Conservation (phyloP, 1,140 invertebrate species). For the Drepana arcuata region DNA sequence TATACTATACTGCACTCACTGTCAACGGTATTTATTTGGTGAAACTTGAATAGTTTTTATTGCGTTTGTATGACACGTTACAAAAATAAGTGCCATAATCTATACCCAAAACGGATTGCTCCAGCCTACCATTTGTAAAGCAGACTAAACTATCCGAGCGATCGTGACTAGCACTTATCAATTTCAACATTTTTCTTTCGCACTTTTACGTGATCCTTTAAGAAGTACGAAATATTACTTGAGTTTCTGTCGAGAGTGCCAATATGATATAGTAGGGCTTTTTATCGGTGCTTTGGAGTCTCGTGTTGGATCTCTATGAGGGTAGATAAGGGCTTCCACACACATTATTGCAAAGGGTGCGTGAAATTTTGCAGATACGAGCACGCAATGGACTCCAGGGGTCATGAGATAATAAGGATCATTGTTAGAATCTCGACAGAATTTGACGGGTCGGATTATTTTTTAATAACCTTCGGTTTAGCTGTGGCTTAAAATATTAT, state of each 20-base stretch:
- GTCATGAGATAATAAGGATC: constrained; percentile 45
- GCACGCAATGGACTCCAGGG: constrained; percentile 37
- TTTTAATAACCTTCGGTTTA: constrained; percentile 39
- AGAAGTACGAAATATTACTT: constrained; percentile 49
- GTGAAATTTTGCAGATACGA: constrained; percentile 58
- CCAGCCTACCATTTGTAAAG: too few species aligned
- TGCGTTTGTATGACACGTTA: too few species aligned
- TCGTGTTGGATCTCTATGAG: constrained; percentile 34
- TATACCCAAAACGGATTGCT: too few species aligned
- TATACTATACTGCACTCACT: too few species aligned
- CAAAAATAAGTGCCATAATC: too few species aligned
- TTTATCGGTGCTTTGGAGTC: constrained; percentile 42
- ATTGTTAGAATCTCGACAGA: constrained; percentile 22
- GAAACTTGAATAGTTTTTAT: too few species aligned
- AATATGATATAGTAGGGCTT: constrained; percentile 61
- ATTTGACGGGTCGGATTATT: constrained; percentile 7
- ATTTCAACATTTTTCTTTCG: too few species aligned
- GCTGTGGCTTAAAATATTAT: too few species aligned
- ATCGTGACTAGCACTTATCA: too few species aligned
- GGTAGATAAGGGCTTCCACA: constrained; percentile 50
- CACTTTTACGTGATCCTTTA: constrained; percentile 44
- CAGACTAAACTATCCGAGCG: too few species aligned
- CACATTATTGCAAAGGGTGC: constrained; percentile 57
- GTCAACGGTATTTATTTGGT: too few species aligned
- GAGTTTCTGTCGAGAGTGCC: constrained; percentile 45